phyloP scores from a whole-genome alignment of 1,140 invertebrate genomes.

The Bombus ignitus region DNA sequence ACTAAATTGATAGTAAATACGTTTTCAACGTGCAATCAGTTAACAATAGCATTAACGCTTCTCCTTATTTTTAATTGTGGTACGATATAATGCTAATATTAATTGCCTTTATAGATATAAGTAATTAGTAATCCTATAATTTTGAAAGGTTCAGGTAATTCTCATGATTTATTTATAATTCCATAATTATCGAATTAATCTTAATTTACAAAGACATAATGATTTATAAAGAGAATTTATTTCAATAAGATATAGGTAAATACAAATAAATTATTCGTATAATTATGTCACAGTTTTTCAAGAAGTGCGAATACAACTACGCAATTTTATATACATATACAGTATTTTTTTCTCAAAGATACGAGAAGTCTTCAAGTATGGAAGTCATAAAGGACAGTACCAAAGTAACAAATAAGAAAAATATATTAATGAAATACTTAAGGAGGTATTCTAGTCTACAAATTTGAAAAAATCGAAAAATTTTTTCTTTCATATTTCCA shows the following conservation, averaged over 20 bases:
- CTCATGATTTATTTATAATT: background rate
- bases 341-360: background rate
- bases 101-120: background rate
- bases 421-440: background rate
- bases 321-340: background rate
- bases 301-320: background rate
- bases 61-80: background rate
- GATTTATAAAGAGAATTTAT: background rate
- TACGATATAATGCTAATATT: too few species aligned
- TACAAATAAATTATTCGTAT: background rate
- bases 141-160: background rate
- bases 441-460: too few species aligned
- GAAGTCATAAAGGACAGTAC: background rate
- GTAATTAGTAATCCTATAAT: background rate
- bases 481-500: too few species aligned
- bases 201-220: too few species aligned
- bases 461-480: too few species aligned
- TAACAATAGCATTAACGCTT: background rate
- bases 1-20: too few species aligned
- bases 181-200: too few species aligned
- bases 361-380: too few species aligned
- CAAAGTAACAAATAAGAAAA: background rate
- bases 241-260: background rate
- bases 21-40: too few species aligned
- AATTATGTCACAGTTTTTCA: background rate